Percentiles rank a stretch among this genome's conserved stretches.
Evolutionary conservation across 2,113 vertebrate genomes (phyloP).

Genomic region (Chionomys nivalis): DNA sequence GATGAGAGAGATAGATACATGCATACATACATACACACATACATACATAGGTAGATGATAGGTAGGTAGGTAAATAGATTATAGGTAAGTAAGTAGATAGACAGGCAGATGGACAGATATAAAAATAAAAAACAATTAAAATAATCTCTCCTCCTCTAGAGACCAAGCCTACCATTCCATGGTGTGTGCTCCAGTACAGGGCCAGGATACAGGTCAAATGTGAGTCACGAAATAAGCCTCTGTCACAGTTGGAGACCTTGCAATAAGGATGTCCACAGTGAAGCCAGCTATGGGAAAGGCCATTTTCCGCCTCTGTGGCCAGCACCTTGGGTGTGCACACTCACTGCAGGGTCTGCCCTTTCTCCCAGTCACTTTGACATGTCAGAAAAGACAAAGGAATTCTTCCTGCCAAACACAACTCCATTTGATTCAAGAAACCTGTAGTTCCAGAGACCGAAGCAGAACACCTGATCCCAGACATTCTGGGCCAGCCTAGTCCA

Average conservation of each 20-base stretch:
- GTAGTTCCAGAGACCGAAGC: neutral
- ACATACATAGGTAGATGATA: neutral
- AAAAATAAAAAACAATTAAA: neutral
- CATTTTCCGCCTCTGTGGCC: too few species aligned
- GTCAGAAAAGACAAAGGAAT: neutral
- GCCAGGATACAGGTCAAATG: neutral
- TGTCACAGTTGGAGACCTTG: neutral
- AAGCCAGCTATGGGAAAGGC: neutral
- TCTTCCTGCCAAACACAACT: neutral
- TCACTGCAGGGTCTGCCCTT: fast-evolving
- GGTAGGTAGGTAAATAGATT: neutral
- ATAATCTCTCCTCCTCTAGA: neutral
- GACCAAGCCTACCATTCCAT: neutral
- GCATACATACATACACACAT: neutral
- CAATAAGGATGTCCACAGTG: neutral
- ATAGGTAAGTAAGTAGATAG: neutral
- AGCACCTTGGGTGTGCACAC: neutral
- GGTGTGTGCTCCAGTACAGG: neutral
- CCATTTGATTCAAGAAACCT: neutral
- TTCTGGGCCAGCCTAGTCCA: neutral
- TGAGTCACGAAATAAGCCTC: neutral
- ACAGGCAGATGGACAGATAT: neutral
- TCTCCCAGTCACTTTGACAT: neutral
- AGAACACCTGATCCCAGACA: neutral
- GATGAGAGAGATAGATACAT: neutral